Evolutionary conservation across 2,797 vertebrate genomes (phyloP).

Genomic region (Catamblyrhynchus diadema): DNA sequence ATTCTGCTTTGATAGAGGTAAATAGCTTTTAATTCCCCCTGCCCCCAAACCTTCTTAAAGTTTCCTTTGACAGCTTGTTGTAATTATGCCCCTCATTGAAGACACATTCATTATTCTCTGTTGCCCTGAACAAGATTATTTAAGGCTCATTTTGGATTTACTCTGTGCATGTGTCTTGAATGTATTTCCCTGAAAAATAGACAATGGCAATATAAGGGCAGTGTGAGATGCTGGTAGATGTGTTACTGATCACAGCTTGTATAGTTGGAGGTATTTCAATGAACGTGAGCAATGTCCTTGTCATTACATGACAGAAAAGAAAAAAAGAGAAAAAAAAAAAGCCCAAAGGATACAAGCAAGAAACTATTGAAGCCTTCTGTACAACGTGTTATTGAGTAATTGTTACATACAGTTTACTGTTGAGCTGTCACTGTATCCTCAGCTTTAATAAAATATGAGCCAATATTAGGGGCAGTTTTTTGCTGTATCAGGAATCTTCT

Average conservation of each 20-base stretch:
- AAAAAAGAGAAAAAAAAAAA: background rate
- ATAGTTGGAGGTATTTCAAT: constrained; percentile 10
- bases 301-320: background rate
- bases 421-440: constrained; percentile 30
- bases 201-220: constrained; percentile 3
- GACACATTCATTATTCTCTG: constrained; percentile 62
- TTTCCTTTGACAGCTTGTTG: constrained; percentile 68
- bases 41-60: constrained; percentile 58
- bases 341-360: constrained; percentile 19
- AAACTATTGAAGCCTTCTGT: background rate
- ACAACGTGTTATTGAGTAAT: constrained; percentile 36
- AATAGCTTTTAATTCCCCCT: constrained; percentile 68
- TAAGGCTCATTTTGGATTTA: constrained; percentile 52
- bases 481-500: background rate
- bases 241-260: background rate
- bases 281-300: constrained; percentile 5
- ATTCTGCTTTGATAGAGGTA: constrained; percentile 68
- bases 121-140: constrained; percentile 59
- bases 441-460: constrained; percentile 32
- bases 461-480: background rate
- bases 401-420: constrained; percentile 32
- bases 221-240: background rate
- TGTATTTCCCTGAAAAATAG: constrained; percentile 24
- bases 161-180: background rate
- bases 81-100: constrained; percentile 65